Conservation (phyloP, 92 coral and sea anemone genomes). For the Phenganax marumi region DNA sequence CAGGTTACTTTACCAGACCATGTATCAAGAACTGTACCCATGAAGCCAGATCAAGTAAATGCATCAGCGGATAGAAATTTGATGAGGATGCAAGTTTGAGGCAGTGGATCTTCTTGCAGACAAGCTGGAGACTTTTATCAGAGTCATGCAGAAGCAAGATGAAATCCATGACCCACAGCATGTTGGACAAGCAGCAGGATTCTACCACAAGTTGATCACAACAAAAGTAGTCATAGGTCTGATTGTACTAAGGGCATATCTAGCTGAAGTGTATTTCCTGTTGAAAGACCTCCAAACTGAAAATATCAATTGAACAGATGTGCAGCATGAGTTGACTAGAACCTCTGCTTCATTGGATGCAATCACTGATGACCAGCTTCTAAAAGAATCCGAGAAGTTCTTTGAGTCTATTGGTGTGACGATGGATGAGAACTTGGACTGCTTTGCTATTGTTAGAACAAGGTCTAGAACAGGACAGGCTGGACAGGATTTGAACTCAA, state of each 20-base stretch:
- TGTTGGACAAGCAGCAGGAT: constrained; percentile 16
- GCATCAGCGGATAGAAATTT: constrained; percentile 16
- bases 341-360: constrained; percentile 12
- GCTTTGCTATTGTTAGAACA: constrained; percentile 23
- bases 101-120: constrained; percentile 27
- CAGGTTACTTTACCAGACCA: constrained; percentile 8
- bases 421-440: constrained; percentile 28
- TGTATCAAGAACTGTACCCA: constrained; percentile 27
- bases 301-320: constrained; percentile 8
- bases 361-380: constrained; percentile 34
- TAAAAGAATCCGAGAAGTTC: constrained; percentile 37
- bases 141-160: constrained; percentile 17
- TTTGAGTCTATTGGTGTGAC: constrained; percentile 19
- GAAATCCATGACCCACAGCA: constrained; percentile 14
- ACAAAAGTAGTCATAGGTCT: constrained; percentile 13
- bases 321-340: constrained; percentile 9
- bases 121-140: constrained; percentile 5
- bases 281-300: constrained; percentile 10
- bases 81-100: constrained; percentile 41
- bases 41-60: constrained; percentile 3
- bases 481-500: not conserved
- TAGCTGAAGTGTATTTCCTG: not conserved
- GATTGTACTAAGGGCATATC: constrained; percentile 2
- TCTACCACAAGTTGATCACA: constrained; percentile 8
- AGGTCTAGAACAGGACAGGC: constrained; percentile 15